A percentile compares a stretch with the other conserved stretches of the same genome.
phyloP scores from a whole-genome alignment of 2,888 invertebrate species.

The Dicyrtomina minuta region DNA sequence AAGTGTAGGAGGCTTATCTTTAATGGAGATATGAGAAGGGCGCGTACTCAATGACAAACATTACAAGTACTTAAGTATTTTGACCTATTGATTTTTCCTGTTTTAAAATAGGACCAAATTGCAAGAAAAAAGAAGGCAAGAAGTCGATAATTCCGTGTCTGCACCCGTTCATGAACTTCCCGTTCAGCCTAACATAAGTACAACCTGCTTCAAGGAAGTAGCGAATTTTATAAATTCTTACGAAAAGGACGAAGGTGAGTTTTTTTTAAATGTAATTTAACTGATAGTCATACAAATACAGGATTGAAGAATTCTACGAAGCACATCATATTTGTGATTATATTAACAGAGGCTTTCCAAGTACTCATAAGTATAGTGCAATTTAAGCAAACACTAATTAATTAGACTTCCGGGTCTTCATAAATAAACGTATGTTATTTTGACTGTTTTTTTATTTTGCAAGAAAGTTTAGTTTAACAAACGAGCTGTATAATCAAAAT shows the following conservation, averaged over 20 bases:
- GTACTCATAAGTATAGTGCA: too few relatives aligned
- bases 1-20: background rate
- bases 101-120: constrained; percentile 4
- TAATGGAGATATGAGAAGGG: background rate
- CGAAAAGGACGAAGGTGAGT: constrained; percentile 12
- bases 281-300: too few relatives aligned
- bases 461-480: too few relatives aligned
- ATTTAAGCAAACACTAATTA: too few relatives aligned
- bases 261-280: too few relatives aligned
- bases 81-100: background rate
- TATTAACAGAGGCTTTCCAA: too few relatives aligned
- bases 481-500: too few relatives aligned
- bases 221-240: constrained; percentile 11
- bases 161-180: background rate
- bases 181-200: constrained; percentile 7
- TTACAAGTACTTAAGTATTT: background rate
- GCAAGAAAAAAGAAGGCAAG: background rate
- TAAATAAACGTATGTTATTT: too few relatives aligned
- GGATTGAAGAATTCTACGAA: too few relatives aligned
- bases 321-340: too few relatives aligned
- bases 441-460: too few relatives aligned
- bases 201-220: constrained; percentile 19
- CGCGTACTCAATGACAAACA: background rate
- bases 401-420: too few relatives aligned
- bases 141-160: background rate